Conservation (phyloP, 1,140 invertebrate genomes). For the Pogonomyrmex barbatus region DNA sequence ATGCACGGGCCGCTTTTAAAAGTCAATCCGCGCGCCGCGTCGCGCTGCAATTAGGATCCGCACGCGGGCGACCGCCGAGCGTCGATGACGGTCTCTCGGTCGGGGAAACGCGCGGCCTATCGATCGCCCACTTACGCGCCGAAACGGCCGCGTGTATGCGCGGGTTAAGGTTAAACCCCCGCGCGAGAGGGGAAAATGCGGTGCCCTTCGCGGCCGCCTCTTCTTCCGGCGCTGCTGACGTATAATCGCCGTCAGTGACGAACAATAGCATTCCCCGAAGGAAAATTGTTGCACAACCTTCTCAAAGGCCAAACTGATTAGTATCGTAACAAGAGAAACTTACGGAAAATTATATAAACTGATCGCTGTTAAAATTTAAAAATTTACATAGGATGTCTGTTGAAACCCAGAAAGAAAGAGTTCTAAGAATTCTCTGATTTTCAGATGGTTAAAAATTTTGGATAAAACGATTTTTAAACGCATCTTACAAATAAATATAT, state of each 20-base stretch:
- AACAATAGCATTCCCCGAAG: neutral
- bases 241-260: slow-evolving; percentile 31
- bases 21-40: slow-evolving; percentile 10
- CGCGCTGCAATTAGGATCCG: slow-evolving; percentile 36
- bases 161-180: slow-evolving; percentile 40
- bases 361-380: no score
- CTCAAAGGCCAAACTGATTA: neutral
- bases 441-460: no score
- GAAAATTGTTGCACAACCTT: neutral
- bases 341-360: no score
- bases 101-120: slow-evolving; percentile 32
- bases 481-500: no score
- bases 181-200: neutral
- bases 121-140: slow-evolving; percentile 20
- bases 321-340: neutral
- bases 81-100: slow-evolving; percentile 15
- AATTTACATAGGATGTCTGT: no score
- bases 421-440: no score
- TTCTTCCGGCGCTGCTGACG: slow-evolving; percentile 36
- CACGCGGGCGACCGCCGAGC: neutral
- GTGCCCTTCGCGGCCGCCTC: slow-evolving; percentile 23
- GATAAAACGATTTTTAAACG: no score
- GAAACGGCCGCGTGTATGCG: slow-evolving; percentile 36
- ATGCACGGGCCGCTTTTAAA: slow-evolving; percentile 22
- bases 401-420: no score